A percentile compares a stretch with the other conserved stretches of the same genome.
These are phyloP conservation scores for Dunckerocampus dactyliophorus DNA, from an alignment of 2,113 vertebrate genomes.

Conservation along the genomic window DNA sequence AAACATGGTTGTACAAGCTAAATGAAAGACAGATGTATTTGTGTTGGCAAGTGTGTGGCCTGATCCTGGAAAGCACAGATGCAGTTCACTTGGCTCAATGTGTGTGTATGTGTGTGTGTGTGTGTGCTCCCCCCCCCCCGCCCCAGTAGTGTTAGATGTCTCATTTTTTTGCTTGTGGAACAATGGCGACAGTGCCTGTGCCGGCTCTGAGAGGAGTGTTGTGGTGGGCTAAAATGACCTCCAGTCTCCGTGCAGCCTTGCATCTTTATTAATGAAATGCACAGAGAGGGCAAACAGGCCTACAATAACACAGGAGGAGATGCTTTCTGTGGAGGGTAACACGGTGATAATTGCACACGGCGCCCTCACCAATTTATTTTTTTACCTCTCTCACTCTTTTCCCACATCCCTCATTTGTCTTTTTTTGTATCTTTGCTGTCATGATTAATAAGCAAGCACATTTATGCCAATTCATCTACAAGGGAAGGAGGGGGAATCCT, in stretches of 20 bases:
- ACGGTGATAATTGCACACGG: slow-evolving; percentile 59
- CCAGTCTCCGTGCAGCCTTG: slow-evolving; percentile 46
- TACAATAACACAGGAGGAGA: slow-evolving; percentile 60
- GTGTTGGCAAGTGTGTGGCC: slow-evolving; percentile 43
- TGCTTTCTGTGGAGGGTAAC: slow-evolving; percentile 49
- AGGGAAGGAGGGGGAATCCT: slow-evolving; percentile 24
- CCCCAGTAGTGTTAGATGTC: slow-evolving; percentile 53
- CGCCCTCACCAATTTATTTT: slow-evolving; percentile 31
- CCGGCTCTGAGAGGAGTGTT: slow-evolving; percentile 52
- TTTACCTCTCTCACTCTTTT: slow-evolving; percentile 17
- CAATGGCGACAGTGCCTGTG: slow-evolving; percentile 49
- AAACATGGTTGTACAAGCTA: slow-evolving; percentile 40
- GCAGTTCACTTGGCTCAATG: slow-evolving; percentile 38
- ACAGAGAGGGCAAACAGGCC: slow-evolving; percentile 58
- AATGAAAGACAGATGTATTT: slow-evolving; percentile 61
- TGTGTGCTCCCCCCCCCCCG: not conserved
- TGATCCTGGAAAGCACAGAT: slow-evolving; percentile 50
- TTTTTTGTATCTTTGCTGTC: slow-evolving; percentile 34
- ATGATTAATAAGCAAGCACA: slow-evolving; percentile 58
- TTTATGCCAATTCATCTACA: slow-evolving; percentile 60
- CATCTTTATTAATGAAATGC: slow-evolving; percentile 68
- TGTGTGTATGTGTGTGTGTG: slow-evolving; percentile 6
- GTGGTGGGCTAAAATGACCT: slow-evolving; percentile 64
- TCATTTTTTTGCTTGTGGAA: slow-evolving; percentile 55
- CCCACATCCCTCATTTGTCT: slow-evolving; percentile 26